These are phyloP conservation scores for Dysmachus trigonus DNA, from an alignment of 2,888 invertebrate species.

Conservation along the genomic window DNA sequence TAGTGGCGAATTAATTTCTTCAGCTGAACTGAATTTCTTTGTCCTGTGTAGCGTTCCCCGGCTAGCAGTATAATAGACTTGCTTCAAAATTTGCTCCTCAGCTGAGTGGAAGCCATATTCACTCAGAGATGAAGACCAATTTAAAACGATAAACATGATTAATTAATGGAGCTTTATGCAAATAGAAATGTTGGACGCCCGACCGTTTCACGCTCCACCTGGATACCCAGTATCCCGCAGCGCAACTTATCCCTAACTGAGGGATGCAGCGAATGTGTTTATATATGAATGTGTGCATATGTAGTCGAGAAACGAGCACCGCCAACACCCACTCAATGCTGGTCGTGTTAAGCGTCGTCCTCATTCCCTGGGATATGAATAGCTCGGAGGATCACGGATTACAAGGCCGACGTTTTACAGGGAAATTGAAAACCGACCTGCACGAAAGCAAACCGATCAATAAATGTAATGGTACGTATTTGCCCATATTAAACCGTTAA, in stretches of 20 bases:
- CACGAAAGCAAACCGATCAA: slow-evolving; percentile 47
- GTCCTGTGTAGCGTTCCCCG: not conserved
- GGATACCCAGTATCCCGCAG: not conserved
- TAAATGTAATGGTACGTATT: slow-evolving; percentile 49
- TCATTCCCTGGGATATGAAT: not conserved
- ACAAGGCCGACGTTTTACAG: slow-evolving; percentile 11
- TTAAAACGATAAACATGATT: slow-evolving; percentile 48
- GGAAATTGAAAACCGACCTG: slow-evolving; percentile 35
- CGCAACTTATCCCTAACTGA: slow-evolving; percentile 27
- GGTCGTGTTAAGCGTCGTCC: not conserved
- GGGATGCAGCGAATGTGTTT: slow-evolving; percentile 27
- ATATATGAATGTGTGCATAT: slow-evolving; percentile 16
- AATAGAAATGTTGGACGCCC: slow-evolving; percentile 40
- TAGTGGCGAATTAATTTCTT: slow-evolving; percentile 10
- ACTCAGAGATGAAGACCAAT: slow-evolving; percentile 31
- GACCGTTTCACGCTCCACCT: not conserved
- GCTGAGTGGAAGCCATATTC: slow-evolving; percentile 10
- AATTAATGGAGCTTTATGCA: slow-evolving; percentile 48
- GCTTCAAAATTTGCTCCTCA: slow-evolving; percentile 10
- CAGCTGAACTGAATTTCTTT: not conserved
- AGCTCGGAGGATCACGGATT: not conserved
- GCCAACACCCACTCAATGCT: slow-evolving; percentile 2
- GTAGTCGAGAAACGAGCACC: not conserved
- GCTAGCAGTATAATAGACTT: not conserved
- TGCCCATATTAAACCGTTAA: slow-evolving; percentile 48